Evolutionary conservation across 2,113 vertebrate species (phyloP).

Genomic region (Mesembrinibis cayennensis): DNA sequence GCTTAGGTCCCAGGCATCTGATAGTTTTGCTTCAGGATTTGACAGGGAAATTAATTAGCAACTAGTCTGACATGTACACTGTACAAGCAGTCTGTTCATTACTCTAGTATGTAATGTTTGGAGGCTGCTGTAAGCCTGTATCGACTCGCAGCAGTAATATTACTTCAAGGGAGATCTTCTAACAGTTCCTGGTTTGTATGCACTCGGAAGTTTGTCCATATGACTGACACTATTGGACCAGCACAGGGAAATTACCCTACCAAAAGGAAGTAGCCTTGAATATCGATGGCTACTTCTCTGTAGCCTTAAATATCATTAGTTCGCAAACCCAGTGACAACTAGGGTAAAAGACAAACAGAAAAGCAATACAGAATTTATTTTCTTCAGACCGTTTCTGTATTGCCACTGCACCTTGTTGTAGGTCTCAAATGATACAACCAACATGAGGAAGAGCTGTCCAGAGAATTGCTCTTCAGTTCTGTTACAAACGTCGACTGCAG

Average conservation of each 20-base stretch:
- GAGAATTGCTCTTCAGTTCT: background rate
- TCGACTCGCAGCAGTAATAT: slow-evolving; percentile 4
- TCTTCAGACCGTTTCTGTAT: background rate
- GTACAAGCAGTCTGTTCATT: background rate
- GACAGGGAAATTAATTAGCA: slow-evolving; percentile 30
- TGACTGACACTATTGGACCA: background rate
- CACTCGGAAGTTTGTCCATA: background rate
- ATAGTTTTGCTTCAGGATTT: slow-evolving; percentile 30
- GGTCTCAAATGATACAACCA: background rate
- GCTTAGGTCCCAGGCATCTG: background rate
- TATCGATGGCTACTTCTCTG: background rate
- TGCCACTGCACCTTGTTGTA: background rate
- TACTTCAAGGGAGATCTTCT: background rate
- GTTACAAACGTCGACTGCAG: background rate
- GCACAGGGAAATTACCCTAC: background rate
- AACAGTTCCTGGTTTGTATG: background rate
- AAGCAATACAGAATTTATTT: slow-evolving; percentile 7
- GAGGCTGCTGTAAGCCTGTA: background rate
- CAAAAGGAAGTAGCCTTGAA: slow-evolving; percentile 23
- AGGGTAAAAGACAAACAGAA: background rate
- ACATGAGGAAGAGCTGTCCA: background rate
- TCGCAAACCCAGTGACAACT: background rate
- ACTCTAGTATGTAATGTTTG: background rate
- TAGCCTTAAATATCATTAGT: background rate
- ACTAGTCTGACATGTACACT: slow-evolving; percentile 2